Percentiles rank a stretch among this genome's conserved stretches.
phyloP scores from a whole-genome alignment of 2,113 vertebrate species.

The Takifugu bimaculatus region DNA sequence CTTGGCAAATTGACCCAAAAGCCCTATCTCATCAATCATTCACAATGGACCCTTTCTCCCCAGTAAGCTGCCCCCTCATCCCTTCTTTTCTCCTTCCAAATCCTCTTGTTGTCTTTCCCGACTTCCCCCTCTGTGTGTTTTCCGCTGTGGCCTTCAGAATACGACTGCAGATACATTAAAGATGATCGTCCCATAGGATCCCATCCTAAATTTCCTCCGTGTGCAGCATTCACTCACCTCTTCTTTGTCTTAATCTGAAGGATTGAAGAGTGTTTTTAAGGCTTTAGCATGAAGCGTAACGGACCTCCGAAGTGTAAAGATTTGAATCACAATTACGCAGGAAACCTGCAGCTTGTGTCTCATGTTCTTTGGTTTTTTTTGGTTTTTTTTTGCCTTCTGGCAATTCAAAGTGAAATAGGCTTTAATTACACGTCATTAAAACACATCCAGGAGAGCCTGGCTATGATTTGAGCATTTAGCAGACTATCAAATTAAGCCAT shows the following conservation, averaged over 20 bases:
- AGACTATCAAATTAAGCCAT: too few relatives aligned
- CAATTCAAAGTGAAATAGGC: not conserved
- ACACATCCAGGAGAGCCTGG: too few relatives aligned
- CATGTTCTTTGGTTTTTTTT: too few relatives aligned
- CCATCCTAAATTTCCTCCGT: slow-evolving; percentile 31
- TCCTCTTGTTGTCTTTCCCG: slow-evolving; percentile 44
- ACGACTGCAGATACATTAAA: slow-evolving; percentile 66
- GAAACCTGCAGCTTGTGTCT: slow-evolving; percentile 19
- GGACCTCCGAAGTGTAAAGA: slow-evolving; percentile 18
- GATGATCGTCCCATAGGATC: slow-evolving; percentile 62
- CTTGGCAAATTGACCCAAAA: slow-evolving; percentile 62
- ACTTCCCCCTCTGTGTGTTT: slow-evolving; percentile 22
- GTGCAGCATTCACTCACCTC: slow-evolving; percentile 35
- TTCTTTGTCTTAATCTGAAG: slow-evolving; percentile 39
- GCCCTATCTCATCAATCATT: slow-evolving; percentile 79
- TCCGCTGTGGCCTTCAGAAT: slow-evolving; percentile 44
- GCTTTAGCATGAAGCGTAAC: slow-evolving; percentile 37
- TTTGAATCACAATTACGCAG: slow-evolving; percentile 28
- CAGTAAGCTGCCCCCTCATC: slow-evolving; percentile 59
- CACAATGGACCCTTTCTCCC: slow-evolving; percentile 67
- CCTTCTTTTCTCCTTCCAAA: slow-evolving; percentile 58
- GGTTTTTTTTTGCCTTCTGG: slow-evolving; percentile 18
- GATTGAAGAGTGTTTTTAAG: slow-evolving; percentile 35
- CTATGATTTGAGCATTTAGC: too few relatives aligned
- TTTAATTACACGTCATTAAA: too few relatives aligned